Evolutionary conservation across 2,113 vertebrate species (phyloP), one percentile per base, ranked within the genome.

Genomic region (Excalfactoria chinensis): DNA sequence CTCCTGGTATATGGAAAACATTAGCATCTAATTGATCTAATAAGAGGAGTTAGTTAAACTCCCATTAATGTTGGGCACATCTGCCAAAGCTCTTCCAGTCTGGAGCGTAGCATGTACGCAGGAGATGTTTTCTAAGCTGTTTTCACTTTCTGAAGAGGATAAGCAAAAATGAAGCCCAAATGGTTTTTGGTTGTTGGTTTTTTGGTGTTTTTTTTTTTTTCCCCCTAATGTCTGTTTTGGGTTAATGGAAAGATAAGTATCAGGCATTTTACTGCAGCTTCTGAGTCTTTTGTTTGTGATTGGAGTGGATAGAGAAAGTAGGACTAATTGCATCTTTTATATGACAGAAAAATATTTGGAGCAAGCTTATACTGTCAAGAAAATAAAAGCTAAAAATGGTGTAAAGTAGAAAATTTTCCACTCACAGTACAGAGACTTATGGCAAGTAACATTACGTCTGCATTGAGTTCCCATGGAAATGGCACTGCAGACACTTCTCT

Each of bases 381-480:
- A 94, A 96, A 95, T 88, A 95, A 94, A 89, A 94, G 64, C 48
- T 4, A 17, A 67, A 84, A 83, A 94, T 80, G 85, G 68, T 87
- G 62, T 93, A 91, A 95, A 95, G 86, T 89, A 55, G 77, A 95
- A 94, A 92, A 93, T 81, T 95, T 96, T 96, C 93, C 92, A 86
- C 86, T 93, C 89, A 40, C 70, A 78, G 84, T 48, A 62, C 28
- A 53, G 73, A 90, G 13, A 15, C 84, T 82, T 67, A 58, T 21
- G 43, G 81, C 86, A 95, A 94, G 90, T 91, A 86, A 32, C 35
- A 56, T 86, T 62, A 63, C 43, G 74, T 94, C 87, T 91, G 69
- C 28, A 83, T 95, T 94, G 95, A 83, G 94, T 95, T 95, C 89
- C 95, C 93, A 95, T 96, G 95, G 92, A 87, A 95, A 97, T 97